phyloP scores from a whole-genome alignment of 2,797 vertebrate genomes.

The Trachops cirrhosus region DNA sequence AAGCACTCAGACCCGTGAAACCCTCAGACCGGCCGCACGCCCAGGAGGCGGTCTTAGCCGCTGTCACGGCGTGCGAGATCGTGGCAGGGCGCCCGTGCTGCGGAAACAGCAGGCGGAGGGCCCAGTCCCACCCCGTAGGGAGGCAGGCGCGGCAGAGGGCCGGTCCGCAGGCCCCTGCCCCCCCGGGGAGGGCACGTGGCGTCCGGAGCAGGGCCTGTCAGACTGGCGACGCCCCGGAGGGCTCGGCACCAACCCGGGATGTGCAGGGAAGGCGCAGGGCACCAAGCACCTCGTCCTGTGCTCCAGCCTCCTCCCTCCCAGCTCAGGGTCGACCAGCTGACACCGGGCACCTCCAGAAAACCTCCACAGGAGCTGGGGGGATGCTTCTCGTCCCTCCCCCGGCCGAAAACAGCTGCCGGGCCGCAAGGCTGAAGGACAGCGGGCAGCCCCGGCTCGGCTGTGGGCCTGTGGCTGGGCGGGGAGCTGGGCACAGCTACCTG shows the following conservation, averaged over 20 bases:
- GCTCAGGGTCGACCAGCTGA: neutral
- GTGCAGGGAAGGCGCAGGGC: neutral
- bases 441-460: neutral
- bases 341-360: neutral
- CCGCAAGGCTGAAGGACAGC: neutral
- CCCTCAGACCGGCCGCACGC: fast-evolving
- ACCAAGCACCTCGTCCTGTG: neutral
- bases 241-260: too few species aligned
- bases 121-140: neutral
- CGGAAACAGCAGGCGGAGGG: neutral
- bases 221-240: neutral
- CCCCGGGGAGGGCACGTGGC: neutral
- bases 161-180: too few species aligned
- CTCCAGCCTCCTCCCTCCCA: neutral
- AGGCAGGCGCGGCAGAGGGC: neutral
- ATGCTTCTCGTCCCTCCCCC: neutral
- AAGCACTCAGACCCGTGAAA: neutral
- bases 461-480: neutral
- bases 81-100: too few species aligned
- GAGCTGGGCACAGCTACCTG: neutral
- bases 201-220: neutral
- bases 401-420: neutral
- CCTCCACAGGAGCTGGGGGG: neutral
- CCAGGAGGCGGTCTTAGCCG: neutral
- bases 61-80: neutral